Conservation (phyloP, 2,888 invertebrate species). For the Oasisia sp. region DNA sequence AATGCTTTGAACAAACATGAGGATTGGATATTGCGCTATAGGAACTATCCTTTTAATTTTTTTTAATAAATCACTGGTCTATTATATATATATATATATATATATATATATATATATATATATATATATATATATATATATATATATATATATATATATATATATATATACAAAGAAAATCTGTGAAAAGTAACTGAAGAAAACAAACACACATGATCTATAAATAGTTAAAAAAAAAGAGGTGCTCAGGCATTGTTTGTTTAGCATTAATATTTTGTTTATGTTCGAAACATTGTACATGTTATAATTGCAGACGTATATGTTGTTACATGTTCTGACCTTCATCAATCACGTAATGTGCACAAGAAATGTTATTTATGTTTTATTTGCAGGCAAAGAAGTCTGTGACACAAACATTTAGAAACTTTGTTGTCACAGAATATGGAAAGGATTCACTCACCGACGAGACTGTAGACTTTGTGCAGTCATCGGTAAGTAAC, state of each 20-base stretch:
- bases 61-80: too few species aligned
- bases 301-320: not conserved
- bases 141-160: too few species aligned
- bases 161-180: too few species aligned
- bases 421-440: conserved; percentile 27
- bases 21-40: too few species aligned
- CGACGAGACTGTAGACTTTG: not conserved
- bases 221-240: not conserved
- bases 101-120: too few species aligned
- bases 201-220: not conserved
- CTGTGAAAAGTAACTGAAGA: not conserved
- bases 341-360: not conserved
- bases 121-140: too few species aligned
- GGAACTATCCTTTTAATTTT: too few species aligned
- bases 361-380: not conserved
- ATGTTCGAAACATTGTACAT: not conserved
- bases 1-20: too few species aligned
- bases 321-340: not conserved
- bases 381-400: conserved; percentile 26
- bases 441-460: conserved; percentile 24
- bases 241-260: not conserved
- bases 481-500: not conserved
- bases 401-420: conserved; percentile 30
- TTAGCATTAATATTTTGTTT: not conserved
- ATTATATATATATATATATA: too few species aligned